Base-by-base conservation (phyloP, 2,797 vertebrate genomes). In the Toxotes lorentzi region DNA sequence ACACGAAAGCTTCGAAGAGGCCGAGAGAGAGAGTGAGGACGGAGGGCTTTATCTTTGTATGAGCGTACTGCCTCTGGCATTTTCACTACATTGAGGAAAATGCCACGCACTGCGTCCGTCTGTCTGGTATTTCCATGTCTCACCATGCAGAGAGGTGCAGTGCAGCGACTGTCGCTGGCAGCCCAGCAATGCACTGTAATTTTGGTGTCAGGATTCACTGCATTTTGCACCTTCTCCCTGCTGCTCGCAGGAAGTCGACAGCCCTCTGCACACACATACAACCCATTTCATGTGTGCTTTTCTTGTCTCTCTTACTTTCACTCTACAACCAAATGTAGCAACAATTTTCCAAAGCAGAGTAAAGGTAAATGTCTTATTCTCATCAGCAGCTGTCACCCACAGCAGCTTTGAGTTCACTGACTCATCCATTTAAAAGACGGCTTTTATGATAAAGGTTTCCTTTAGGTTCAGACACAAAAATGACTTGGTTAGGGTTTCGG, bases 201-300 rank as follows among this genome's bases (percentile, higher is more conserved):
- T 82, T 84, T 17, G 19, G 66, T 82, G 61, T 79, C 76, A 79
- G 59, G 62, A 77, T 50, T 82, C 61, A 43, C 32, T 70, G 69
- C 56, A 53, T 63, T 76, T 65, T 74, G 43, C 57, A 63, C 45
- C 67, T 63, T 69, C 35, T 78, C 81, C 50, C 62, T 65, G 24
- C 41, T 70, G 50, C 47, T 68, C 27, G 5, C 16, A 63, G 68
- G 58, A 60, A 62, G 51, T 71, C 41, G 58, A n/a, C 53, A 51
- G n/a, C 40, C 24, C 8, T 19, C 24, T 35, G 41, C 65, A 24
- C 23, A 24, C 24, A 35, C 56, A 53, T 10, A 45, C 5, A 67
- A 5, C 11, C 30, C 24, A 41, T 32, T 58, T 32, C 32, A 35
- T 19, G 13, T 30, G 24, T 17, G 48, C 63, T 40, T 64, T 61